These are phyloP conservation scores for Notocelia uddmanniana DNA, from an alignment of 2,888 invertebrate genomes.

Conservation along the genomic window DNA sequence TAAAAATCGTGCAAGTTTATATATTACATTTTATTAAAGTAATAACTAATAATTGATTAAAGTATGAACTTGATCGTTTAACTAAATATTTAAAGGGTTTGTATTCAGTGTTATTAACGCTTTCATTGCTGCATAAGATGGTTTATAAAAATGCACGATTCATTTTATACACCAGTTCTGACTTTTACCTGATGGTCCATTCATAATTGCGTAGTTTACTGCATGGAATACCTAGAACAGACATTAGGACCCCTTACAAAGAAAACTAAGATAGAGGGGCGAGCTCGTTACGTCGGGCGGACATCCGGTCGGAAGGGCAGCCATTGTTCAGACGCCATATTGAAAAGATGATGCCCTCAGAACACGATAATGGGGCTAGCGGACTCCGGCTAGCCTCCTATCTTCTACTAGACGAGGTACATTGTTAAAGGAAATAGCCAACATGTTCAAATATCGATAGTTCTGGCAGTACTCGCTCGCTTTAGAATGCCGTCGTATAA, in stretches of 20 bases:
- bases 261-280: slow-evolving; percentile 65
- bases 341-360: slow-evolving; percentile 79
- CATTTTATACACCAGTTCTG: neutral
- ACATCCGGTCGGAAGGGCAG: slow-evolving; percentile 72
- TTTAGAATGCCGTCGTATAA: slow-evolving; percentile 32
- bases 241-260: slow-evolving; percentile 37
- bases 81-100: too few species aligned
- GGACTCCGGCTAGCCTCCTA: slow-evolving; percentile 39
- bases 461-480: slow-evolving; percentile 22
- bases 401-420: slow-evolving; percentile 38
- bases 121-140: too few species aligned
- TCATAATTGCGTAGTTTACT: slow-evolving; percentile 13
- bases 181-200: neutral
- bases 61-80: too few species aligned
- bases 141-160: neutral
- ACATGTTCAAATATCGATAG: slow-evolving; percentile 47
- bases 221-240: slow-evolving; percentile 33
- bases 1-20: too few species aligned
- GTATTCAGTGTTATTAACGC: too few species aligned
- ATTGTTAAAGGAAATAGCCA: slow-evolving; percentile 60
- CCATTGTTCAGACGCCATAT: slow-evolving; percentile 78
- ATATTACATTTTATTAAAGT: too few species aligned
- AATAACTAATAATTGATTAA: too few species aligned
- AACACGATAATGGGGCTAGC: slow-evolving; percentile 66
- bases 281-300: slow-evolving; percentile 75